These are phyloP conservation scores for Arge pagana DNA, from an alignment of 2,888 invertebrate species.

Conservation along the genomic window DNA sequence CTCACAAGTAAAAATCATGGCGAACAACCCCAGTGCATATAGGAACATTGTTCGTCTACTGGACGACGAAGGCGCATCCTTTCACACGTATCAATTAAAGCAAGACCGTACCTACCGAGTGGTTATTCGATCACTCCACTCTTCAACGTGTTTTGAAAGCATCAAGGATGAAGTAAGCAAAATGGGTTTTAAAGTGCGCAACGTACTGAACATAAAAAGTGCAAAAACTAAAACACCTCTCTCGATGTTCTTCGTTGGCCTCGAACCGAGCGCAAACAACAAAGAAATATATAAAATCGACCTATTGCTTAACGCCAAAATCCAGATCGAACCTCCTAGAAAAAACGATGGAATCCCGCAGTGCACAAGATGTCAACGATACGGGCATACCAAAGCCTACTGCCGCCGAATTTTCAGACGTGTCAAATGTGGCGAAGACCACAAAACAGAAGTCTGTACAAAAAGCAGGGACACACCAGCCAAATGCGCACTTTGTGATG, in stretches of 20 bases:
- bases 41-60: too few relatives aligned
- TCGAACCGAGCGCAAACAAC: constrained; percentile 27
- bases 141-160: constrained; percentile 10
- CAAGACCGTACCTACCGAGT: constrained; percentile 21
- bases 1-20: too few relatives aligned
- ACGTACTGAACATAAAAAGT: constrained; percentile 26
- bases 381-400: constrained; percentile 29
- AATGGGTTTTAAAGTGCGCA: constrained; percentile 26
- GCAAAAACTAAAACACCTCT: constrained; percentile 26
- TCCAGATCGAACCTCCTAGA: too few relatives aligned
- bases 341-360: constrained; percentile 27
- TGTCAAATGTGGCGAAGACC: too few relatives aligned
- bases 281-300: constrained; percentile 23
- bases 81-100: constrained; percentile 23
- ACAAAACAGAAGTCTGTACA: too few relatives aligned
- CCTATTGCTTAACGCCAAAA: constrained; percentile 12
- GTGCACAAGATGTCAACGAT: constrained; percentile 28
- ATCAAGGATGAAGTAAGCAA: constrained; percentile 25
- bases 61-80: too few relatives aligned
- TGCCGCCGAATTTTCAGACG: constrained; percentile 20
- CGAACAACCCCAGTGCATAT: too few relatives aligned
- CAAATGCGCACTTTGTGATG: too few relatives aligned
- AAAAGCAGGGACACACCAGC: too few relatives aligned
- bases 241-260: constrained; percentile 30
- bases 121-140: constrained; percentile 16